Evolutionary conservation across 2,113 vertebrate species (phyloP).

Genomic region (Brienomyrus brachyistius): DNA sequence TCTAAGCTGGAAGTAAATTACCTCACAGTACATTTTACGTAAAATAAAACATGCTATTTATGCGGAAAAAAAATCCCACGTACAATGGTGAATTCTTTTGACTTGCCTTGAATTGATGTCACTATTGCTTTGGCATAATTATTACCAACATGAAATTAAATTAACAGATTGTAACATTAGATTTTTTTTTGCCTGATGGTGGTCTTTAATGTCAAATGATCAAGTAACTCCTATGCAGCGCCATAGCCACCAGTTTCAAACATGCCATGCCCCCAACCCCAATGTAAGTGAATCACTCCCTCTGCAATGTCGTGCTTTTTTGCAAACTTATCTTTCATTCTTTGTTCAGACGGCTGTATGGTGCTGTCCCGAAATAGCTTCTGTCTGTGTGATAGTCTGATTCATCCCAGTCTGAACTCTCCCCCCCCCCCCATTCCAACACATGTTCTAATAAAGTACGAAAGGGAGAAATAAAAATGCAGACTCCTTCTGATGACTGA

Average conservation of each 20-base stretch:
- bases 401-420: not conserved
- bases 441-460: not conserved
- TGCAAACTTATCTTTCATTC: not conserved
- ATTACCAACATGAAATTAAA: not conserved
- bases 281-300: not conserved
- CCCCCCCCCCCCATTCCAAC: not conserved
- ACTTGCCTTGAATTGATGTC: not conserved
- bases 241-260: not conserved
- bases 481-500: not conserved
- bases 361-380: not conserved
- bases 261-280: not conserved
- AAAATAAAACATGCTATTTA: not conserved
- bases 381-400: not conserved
- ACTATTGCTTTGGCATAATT: not conserved
- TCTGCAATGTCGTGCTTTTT: not conserved
- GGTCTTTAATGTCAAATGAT: not conserved
- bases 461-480: not conserved
- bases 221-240: not conserved
- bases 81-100: not conserved
- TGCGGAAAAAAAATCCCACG: not conserved
- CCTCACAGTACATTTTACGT: not conserved
- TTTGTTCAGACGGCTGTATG: not conserved
- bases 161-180: not conserved
- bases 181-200: not conserved
- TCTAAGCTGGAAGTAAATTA: not conserved